Evolutionary conservation across 2,797 vertebrate genomes (phyloP), one percentile per base, ranked within the genome.

Genomic region (Phaenicophaeus curvirostris): DNA sequence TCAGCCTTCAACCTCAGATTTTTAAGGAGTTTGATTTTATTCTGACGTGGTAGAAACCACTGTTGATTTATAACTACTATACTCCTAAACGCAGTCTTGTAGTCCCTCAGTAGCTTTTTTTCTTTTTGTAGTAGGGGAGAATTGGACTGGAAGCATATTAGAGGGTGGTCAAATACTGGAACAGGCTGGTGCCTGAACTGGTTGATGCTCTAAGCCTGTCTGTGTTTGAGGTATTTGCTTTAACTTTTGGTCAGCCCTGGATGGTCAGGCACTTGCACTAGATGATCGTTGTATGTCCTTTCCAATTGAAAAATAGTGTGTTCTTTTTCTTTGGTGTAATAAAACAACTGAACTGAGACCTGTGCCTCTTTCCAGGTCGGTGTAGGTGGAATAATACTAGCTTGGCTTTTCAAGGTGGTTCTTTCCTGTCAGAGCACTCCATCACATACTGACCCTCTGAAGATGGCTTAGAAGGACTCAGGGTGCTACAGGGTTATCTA

Each of bases 371-470:
- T 39, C 35, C 4, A 2, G 44, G 25, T 25, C 53, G 78, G 15
- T 3, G 15, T 19, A 68, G 42, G 31, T n/a, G 17, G 15, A n/a
- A 16, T 48, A 59, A 51, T 9, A 13, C 4, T 19, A 18, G 8
- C 13, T 59, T 85, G 9, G 0, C 24, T 58, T 85, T 77, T 33
- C 1, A 3, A 2, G 2, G 3, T 39, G 48, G 1, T 9, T 87
- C 5, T 61, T 79, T 39, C 9, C 14, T 66, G 8, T 55, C 28
- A 55, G 35, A 24, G 42, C 6, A 4, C 13, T 86, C 30, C 17
- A 4, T 35, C 50, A 7, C 61, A 17, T 19, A 15, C 27, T 66
- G 14, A 61, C 24, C 33, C 15, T 75, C 41, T 55, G 39, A 46
- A 82, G 27, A 37, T 94, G n/a, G n/a, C n/a, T 78, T 16, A 21